phyloP scores from a whole-genome alignment of 2,888 invertebrate species.

The Aromia moschata region DNA sequence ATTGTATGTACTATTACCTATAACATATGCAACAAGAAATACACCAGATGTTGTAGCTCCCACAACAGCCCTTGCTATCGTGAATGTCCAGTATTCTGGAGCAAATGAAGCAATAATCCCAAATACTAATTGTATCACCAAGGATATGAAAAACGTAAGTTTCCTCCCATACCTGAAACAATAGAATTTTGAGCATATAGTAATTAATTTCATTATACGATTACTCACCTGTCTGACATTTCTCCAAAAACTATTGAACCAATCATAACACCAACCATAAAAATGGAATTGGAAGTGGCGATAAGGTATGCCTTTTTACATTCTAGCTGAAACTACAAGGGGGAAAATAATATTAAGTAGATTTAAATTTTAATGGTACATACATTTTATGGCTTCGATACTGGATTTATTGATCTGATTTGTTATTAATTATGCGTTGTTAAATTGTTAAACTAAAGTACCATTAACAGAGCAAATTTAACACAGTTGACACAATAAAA shows the following conservation, averaged over 20 bases:
- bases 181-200: conserved; percentile 5
- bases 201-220: conserved; percentile 15
- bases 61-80: conserved; percentile 72
- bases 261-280: conserved; percentile 78
- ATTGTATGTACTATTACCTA: conserved; percentile 67
- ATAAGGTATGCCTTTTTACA: conserved; percentile 71
- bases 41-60: conserved; percentile 81
- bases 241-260: conserved; percentile 79
- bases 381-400: no score
- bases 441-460: background rate
- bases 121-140: conserved; percentile 74
- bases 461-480: background rate
- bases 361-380: no score
- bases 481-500: no score
- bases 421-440: no score
- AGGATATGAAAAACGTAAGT: conserved; percentile 76
- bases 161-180: conserved; percentile 71
- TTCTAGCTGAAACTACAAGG: conserved; percentile 72
- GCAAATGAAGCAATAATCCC: conserved; percentile 74
- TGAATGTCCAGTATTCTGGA: conserved; percentile 75
- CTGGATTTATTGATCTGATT: no score
- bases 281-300: conserved; percentile 73
- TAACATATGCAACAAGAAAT: conserved; percentile 80
- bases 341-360: background rate
- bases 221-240: conserved; percentile 70